Conservation (phyloP, 2,113 vertebrate species). For the Menidia beryllina region DNA sequence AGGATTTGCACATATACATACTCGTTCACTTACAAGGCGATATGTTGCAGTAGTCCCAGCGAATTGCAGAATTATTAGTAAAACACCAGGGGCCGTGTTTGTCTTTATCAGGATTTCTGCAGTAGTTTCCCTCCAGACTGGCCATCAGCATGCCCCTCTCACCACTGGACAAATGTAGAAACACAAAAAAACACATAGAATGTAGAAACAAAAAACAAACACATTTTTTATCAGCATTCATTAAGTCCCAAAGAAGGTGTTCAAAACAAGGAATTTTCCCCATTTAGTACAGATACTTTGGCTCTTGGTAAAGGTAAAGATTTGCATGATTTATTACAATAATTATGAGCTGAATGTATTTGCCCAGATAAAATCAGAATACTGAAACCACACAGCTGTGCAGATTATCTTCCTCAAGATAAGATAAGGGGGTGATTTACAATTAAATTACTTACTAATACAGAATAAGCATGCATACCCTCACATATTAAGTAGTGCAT, state of each 20-base stretch:
- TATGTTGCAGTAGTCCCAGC: slow-evolving; percentile 96
- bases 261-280: slow-evolving; percentile 5
- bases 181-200: slow-evolving; percentile 34
- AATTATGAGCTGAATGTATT: slow-evolving; percentile 46
- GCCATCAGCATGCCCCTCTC: slow-evolving; percentile 77
- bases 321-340: slow-evolving; percentile 48
- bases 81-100: slow-evolving; percentile 98
- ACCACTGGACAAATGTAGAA: slow-evolving; percentile 56
- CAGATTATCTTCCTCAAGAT: slow-evolving; percentile 43
- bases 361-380: slow-evolving; percentile 47
- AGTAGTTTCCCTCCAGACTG: slow-evolving; percentile 90
- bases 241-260: slow-evolving; percentile 19
- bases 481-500: slow-evolving; percentile 27
- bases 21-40: slow-evolving; percentile 89
- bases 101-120: slow-evolving; percentile 96
- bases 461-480: slow-evolving; percentile 48
- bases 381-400: slow-evolving; percentile 64
- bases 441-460: slow-evolving; percentile 62
- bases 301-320: slow-evolving; percentile 17
- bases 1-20: neutral
- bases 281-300: slow-evolving; percentile 7
- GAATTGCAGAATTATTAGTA: slow-evolving; percentile 89
- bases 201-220: slow-evolving; percentile 44
- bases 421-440: slow-evolving; percentile 56
- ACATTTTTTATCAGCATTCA: slow-evolving; percentile 36